Evolutionary conservation across 2,113 vertebrate species (phyloP).

Genomic region (Parus major): DNA sequence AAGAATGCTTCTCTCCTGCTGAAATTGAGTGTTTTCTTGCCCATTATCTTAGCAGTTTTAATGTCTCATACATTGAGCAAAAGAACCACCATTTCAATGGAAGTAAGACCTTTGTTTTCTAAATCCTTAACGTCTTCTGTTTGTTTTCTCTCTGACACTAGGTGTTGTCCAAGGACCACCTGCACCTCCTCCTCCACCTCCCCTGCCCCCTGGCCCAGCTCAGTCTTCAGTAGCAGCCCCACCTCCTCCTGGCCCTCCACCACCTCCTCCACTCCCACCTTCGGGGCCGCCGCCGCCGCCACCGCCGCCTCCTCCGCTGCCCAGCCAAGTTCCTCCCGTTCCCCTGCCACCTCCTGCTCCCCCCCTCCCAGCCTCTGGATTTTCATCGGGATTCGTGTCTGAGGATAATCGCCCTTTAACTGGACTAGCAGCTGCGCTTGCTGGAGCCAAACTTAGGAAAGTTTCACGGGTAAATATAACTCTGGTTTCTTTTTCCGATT

Average conservation of each 20-base stretch:
- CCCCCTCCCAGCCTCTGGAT: constrained; percentile 85
- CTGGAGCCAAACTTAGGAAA: constrained; percentile 95
- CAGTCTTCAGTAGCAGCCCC: constrained; percentile 73
- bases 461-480: constrained; percentile 87
- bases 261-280: constrained; percentile 75
- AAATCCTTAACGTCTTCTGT: background rate
- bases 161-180: constrained; percentile 81
- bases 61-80: background rate
- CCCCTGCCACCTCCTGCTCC: constrained; percentile 89
- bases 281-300: constrained; percentile 75
- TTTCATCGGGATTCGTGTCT: constrained; percentile 73
- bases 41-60: background rate
- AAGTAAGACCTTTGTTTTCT: background rate
- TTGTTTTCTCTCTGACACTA: constrained; percentile 65
- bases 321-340: constrained; percentile 72
- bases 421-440: constrained; percentile 92
- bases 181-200: constrained; percentile 87
- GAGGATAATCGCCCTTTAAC: constrained; percentile 89
- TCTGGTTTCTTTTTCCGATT: background rate
- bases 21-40: background rate
- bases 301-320: constrained; percentile 81
- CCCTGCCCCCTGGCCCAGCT: constrained; percentile 83
- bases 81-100: background rate
- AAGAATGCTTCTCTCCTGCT: background rate
- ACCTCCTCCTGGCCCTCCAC: constrained; percentile 80